Evolutionary conservation across 2,113 vertebrate species (phyloP).

Genomic region (Acanthochromis polyacanthus): DNA sequence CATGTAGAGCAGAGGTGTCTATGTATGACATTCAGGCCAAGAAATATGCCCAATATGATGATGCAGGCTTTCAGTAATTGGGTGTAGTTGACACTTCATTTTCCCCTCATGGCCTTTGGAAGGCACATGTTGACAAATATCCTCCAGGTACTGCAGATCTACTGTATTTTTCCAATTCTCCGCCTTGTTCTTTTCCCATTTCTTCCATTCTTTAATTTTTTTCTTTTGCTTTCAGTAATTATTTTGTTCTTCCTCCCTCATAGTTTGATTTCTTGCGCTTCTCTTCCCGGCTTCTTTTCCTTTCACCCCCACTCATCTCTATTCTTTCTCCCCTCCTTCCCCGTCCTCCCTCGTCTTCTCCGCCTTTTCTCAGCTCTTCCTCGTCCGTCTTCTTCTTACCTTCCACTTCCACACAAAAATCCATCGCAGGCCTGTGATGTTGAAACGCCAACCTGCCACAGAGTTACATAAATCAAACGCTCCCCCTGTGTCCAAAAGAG

Average conservation of each 20-base stretch:
- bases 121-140: conserved; percentile 25
- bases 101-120: conserved; percentile 8
- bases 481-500: conserved; percentile 28
- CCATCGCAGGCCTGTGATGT: conserved; percentile 36
- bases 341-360: not conserved
- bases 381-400: conserved; percentile 18
- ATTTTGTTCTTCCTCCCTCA: not conserved
- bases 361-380: conserved; percentile 22
- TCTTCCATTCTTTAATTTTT: not conserved
- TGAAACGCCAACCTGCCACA: conserved; percentile 50
- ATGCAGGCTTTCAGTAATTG: conserved; percentile 29
- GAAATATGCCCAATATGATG: conserved; percentile 37
- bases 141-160: conserved; percentile 3
- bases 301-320: conserved; percentile 7
- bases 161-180: no score
- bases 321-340: conserved; percentile 8
- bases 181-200: no score
- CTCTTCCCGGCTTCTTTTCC: not conserved
- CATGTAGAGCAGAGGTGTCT: not conserved
- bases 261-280: no score
- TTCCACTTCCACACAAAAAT: conserved; percentile 24
- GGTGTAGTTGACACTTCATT: conserved; percentile 31
- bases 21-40: conserved; percentile 4
- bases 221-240: not conserved
- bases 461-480: conserved; percentile 68